A percentile compares a stretch with the other conserved stretches of the same genome.
Conservation (phyloP, 2,888 invertebrate species). For the Eupsilia transversa region DNA sequence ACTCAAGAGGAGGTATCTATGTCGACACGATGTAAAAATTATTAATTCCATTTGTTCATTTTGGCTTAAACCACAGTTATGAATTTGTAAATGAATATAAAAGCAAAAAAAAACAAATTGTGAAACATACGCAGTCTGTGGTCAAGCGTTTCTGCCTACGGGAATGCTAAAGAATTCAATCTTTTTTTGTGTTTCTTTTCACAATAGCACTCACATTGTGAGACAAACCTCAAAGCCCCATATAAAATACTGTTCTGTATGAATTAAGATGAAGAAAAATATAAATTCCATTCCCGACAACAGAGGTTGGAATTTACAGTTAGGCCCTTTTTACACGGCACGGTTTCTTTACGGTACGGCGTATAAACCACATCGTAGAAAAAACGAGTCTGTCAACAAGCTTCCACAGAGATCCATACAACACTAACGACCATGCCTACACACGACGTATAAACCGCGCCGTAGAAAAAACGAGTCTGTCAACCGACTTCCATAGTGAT, state of each 20-base stretch:
- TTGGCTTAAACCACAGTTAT: not conserved
- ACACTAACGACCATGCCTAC: no score
- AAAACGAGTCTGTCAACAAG: no score
- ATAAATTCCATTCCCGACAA: slow-evolving; percentile 1
- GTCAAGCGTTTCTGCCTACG: not conserved
- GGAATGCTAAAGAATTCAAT: not conserved
- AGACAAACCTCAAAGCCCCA: not conserved
- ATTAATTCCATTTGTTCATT: not conserved
- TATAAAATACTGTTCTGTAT: not conserved
- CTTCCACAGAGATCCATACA: no score
- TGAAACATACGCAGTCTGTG: not conserved
- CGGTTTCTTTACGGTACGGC: no score
- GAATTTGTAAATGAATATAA: not conserved
- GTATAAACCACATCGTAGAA: no score
- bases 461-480: no score
- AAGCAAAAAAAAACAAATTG: not conserved
- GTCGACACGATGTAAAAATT: no score
- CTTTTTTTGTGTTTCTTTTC: not conserved
- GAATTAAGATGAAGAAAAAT: slow-evolving; percentile 10
- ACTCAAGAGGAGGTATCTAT: no score
- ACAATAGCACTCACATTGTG: slow-evolving; percentile 3
- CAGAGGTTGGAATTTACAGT: slow-evolving; percentile 16
- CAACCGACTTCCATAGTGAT: no score
- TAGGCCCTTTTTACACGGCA: not conserved
- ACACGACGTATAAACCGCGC: no score